Conservation (phyloP, 2,113 vertebrate genomes). For the Plotosus lineatus region DNA sequence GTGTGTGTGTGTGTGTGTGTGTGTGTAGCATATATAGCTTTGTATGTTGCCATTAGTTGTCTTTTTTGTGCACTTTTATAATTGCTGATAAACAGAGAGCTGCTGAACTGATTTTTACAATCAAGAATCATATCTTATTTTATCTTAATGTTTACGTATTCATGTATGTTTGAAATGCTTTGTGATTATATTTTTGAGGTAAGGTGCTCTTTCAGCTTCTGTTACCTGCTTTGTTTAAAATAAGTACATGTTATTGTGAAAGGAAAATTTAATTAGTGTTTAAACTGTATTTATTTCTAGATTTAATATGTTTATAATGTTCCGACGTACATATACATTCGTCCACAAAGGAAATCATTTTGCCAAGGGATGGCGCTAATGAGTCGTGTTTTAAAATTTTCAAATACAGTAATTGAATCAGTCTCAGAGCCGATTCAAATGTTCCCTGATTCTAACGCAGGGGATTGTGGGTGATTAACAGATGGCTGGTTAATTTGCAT, state of each 20-base stretch:
- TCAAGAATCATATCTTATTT: too few species aligned
- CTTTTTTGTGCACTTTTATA: too few species aligned
- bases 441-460: conserved; percentile 1
- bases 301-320: background rate
- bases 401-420: background rate
- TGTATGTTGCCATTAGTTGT: too few species aligned
- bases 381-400: background rate
- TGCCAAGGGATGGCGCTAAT: background rate
- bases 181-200: too few species aligned
- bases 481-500: background rate
- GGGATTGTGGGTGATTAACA: conserved; percentile 16
- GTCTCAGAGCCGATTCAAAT: background rate
- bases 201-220: background rate
- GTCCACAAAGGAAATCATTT: background rate
- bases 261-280: too few species aligned
- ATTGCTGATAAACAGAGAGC: too few species aligned
- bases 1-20: too few species aligned
- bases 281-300: background rate
- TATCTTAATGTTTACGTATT: too few species aligned
- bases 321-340: too few species aligned
- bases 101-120: too few species aligned
- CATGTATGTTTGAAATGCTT: background rate
- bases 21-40: too few species aligned
- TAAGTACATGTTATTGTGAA: too few species aligned
- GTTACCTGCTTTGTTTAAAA: background rate